Evolutionary conservation across 2,888 invertebrate genomes (phyloP), one percentile per base, ranked within the genome.

Genomic region (Brenthis hecate): DNA sequence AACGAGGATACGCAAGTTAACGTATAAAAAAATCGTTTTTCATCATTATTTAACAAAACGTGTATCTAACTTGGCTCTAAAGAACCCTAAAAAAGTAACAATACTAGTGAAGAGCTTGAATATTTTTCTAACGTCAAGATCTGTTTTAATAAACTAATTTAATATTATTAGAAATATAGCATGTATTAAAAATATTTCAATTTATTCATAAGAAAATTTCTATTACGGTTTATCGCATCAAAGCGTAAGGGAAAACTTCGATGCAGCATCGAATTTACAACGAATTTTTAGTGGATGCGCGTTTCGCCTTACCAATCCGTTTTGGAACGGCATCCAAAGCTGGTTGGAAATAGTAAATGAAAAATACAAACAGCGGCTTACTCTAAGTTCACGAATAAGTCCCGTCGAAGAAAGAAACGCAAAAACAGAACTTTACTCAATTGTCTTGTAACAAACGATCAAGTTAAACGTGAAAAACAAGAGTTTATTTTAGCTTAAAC

Each of bases 281-380:
- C 50, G 61, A 43, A 61, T 62, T 65, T 47, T 65, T 71, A 68
- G 63, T 54, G n/a, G 57, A 23, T 47, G 55, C 51, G 63, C 28
- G 58, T 69, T 69, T 63, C 63, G 43, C 62, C 58, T 69, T 71
- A 68, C 68, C 55, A 48, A 63, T 69, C 55, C 58, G 58, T 66
- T 71, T 69, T 60, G 55, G 51, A 69, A 53, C 50, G 53, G 62
- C 62, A 51, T 62, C 53, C 62, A 62, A 62, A 62, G 62, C 62
- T 43, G 53, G 23, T 14, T 53, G 53, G 62, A 60, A 60, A 80
- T 79, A 73, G 77, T 79, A 81, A 83, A 85, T 79, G 81, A 83
- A 85, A 86, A 86, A 85, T 85, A 85, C 86, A 86, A 86, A 80
- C 76, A 64, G 61, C 68, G 65, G 73, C 72, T 74, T 76, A 70